phyloP scores from a whole-genome alignment of 2,888 invertebrate genomes.

The Galerucella nymphaeae region DNA sequence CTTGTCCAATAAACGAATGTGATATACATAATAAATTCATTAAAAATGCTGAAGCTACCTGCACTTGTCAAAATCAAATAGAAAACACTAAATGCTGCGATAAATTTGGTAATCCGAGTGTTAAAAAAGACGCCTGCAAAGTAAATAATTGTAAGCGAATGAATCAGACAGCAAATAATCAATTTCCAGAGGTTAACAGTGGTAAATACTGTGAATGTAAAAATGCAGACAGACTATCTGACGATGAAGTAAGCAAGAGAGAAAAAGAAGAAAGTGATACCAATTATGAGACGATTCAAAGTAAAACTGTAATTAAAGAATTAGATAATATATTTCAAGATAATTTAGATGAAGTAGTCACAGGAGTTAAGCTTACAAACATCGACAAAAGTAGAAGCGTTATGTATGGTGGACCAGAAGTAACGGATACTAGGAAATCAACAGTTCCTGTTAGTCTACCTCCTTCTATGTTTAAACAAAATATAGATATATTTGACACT shows the following conservation, averaged over 20 bases:
- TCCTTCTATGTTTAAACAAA: not conserved
- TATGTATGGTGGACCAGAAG: no score
- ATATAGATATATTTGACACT: not conserved
- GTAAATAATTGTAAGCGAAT: no score
- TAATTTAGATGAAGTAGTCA: not conserved
- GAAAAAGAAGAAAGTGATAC: not conserved
- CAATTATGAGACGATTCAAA: not conserved
- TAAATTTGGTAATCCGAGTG: not conserved
- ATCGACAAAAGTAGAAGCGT: not conserved
- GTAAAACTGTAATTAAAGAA: not conserved
- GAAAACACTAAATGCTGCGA: not conserved
- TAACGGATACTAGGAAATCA: not conserved
- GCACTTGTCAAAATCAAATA: not conserved
- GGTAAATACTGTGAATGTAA: not conserved
- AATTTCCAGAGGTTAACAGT: not conserved
- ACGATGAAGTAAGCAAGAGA: not conserved
- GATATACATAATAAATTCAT: not conserved
- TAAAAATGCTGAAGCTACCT: not conserved
- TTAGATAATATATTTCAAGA: not conserved
- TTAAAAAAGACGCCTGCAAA: not conserved
- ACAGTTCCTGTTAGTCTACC: not conserved
- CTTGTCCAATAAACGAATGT: not conserved
- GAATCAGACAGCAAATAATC: not conserved
- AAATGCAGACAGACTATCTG: not conserved
- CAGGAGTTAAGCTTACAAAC: not conserved